Evolutionary conservation across 2,888 invertebrate species (phyloP).

Genomic region (Dermolepida albohirtum): DNA sequence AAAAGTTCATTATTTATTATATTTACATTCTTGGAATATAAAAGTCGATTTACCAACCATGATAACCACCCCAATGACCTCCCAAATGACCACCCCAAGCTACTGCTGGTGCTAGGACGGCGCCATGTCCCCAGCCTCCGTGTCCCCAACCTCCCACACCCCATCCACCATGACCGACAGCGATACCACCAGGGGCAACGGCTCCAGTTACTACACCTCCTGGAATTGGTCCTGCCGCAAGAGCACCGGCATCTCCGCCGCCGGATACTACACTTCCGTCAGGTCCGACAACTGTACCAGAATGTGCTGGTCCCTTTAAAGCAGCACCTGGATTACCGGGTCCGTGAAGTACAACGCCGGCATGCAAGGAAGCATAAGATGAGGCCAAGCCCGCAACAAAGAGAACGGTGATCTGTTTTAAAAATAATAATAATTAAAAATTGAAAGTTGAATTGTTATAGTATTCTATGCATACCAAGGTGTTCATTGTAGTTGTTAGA

Average conservation of each 20-base stretch:
- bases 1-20: too few species aligned
- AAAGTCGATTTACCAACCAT: constrained; percentile 36
- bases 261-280: constrained; percentile 66
- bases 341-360: constrained; percentile 38
- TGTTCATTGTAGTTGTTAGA: constrained; percentile 32
- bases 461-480: constrained; percentile 19
- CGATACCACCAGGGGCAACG: constrained; percentile 57
- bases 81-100: constrained; percentile 24
- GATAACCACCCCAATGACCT: constrained; percentile 42
- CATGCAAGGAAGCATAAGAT: constrained; percentile 34
- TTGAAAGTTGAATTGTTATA: neutral
- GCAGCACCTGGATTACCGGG: constrained; percentile 42
- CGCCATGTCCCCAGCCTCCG: constrained; percentile 22
- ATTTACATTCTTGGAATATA: neutral
- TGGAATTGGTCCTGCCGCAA: constrained; percentile 60
- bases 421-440: neutral
- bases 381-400: constrained; percentile 38
- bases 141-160: constrained; percentile 29
- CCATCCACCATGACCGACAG: constrained; percentile 43
- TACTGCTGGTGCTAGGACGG: constrained; percentile 13
- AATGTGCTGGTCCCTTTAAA: constrained; percentile 37
- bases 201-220: constrained; percentile 58
- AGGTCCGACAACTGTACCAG: constrained; percentile 54
- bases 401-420: constrained; percentile 22
- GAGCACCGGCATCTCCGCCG: constrained; percentile 64